A percentile compares a stretch with the other conserved stretches of the same genome.
Evolutionary conservation across 2,113 vertebrate genomes (phyloP).

Genomic region (Dasyprocta punctata): DNA sequence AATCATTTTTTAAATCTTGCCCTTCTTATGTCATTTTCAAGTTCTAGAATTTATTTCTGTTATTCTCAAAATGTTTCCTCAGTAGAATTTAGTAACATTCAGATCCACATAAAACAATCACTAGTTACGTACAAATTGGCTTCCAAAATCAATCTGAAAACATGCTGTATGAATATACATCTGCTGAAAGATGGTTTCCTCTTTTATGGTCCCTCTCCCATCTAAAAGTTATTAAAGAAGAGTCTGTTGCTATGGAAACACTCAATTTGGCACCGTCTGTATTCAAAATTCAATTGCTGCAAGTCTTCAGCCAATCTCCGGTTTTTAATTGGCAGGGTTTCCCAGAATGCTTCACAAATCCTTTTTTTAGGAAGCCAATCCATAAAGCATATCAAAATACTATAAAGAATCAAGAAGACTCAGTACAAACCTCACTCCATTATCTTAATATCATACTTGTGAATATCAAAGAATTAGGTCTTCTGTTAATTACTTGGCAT

Average conservation of each 20-base stretch:
- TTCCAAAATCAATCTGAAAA: slow-evolving; percentile 69
- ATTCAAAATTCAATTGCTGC: slow-evolving; percentile 75
- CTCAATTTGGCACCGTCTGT: slow-evolving; percentile 74
- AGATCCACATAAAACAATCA: slow-evolving; percentile 70
- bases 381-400: slow-evolving; percentile 49
- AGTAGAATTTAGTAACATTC: slow-evolving; percentile 64
- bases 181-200: slow-evolving; percentile 66
- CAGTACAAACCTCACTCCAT: slow-evolving; percentile 60
- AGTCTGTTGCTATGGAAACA: slow-evolving; percentile 77
- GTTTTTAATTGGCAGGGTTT: slow-evolving; percentile 78
- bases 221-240: slow-evolving; percentile 78
- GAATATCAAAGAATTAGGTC: slow-evolving; percentile 49
- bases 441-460: slow-evolving; percentile 64
- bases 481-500: slow-evolving; percentile 70
- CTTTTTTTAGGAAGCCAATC: slow-evolving; percentile 60
- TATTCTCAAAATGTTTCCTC: slow-evolving; percentile 69
- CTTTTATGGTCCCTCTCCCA: slow-evolving; percentile 67
- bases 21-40: slow-evolving; percentile 42
- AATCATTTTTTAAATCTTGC: not conserved
- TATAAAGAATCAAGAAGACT: slow-evolving; percentile 58
- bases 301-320: slow-evolving; percentile 76
- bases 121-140: slow-evolving; percentile 72
- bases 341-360: slow-evolving; percentile 73
- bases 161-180: slow-evolving; percentile 64
- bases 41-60: slow-evolving; percentile 65